Conservation (phyloP, 2,888 invertebrate species). For the Drosophila antonietae region DNA sequence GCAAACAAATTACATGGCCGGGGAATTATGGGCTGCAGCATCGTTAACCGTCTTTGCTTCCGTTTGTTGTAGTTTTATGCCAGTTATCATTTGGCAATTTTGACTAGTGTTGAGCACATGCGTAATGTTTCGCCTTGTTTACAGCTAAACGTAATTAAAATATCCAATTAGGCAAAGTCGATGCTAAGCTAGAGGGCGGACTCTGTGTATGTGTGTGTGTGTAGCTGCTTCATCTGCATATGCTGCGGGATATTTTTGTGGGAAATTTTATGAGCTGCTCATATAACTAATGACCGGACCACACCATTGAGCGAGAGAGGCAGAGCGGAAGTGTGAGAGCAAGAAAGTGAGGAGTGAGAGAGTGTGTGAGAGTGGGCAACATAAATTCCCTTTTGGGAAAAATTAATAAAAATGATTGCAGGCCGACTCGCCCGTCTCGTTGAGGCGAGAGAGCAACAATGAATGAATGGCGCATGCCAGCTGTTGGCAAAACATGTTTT, state of each 20-base stretch:
- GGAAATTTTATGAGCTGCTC: conserved; percentile 58
- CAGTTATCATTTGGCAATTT: conserved; percentile 67
- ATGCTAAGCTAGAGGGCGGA: background rate
- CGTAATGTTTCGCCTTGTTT: conserved; percentile 40
- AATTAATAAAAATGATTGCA: conserved; percentile 79
- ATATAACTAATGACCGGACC: conserved; percentile 54
- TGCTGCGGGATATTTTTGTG: conserved; percentile 1
- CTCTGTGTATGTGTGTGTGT: background rate
- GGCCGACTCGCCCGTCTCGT: conserved; percentile 49
- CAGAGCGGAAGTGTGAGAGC: no score
- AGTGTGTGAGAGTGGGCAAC: conserved; percentile 31
- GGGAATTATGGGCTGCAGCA: conserved; percentile 37
- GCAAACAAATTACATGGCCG: conserved; percentile 74
- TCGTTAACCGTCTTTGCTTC: conserved; percentile 50
- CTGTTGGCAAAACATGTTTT: conserved; percentile 76
- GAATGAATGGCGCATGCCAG: conserved; percentile 79
- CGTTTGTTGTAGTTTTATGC: conserved; percentile 23
- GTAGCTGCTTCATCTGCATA: conserved; percentile 36
- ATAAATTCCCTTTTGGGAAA: conserved; percentile 74
- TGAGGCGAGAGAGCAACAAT: conserved; percentile 51
- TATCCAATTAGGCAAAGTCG: conserved; percentile 66
- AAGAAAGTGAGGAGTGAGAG: background rate
- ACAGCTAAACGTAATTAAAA: conserved; percentile 67
- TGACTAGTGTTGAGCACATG: conserved; percentile 42
- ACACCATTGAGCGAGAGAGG: background rate